A percentile compares a stretch with the other conserved stretches of the same genome.
Evolutionary conservation across 2,797 vertebrate genomes (phyloP).

Genomic region (Discoglossus pictus): DNA sequence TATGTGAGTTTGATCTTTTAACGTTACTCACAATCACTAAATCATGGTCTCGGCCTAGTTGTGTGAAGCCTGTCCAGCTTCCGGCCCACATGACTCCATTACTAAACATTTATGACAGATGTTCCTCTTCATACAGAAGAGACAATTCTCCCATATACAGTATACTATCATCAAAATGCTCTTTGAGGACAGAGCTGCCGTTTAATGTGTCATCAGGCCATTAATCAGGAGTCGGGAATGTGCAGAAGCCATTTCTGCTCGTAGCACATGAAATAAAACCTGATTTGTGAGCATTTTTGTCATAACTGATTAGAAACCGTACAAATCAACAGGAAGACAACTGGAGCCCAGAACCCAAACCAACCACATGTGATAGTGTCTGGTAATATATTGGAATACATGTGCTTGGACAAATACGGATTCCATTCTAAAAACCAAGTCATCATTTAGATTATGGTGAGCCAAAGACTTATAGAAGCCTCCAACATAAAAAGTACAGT

Average conservation of each 20-base stretch:
- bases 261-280: not conserved
- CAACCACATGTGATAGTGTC: no score
- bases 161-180: not conserved
- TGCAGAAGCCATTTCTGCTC: not conserved
- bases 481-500: no score
- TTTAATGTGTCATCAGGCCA: not conserved
- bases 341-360: not conserved
- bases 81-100: no score
- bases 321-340: not conserved
- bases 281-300: not conserved
- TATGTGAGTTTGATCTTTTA: no score
- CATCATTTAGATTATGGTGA: no score
- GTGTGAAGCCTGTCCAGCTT: no score
- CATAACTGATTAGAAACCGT: not conserved
- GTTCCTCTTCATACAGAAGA: not conserved
- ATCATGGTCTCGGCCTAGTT: no score
- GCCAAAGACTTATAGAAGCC: no score
- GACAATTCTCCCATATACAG: not conserved
- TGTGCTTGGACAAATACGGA: no score
- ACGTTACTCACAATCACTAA: no score
- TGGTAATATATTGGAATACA: no score
- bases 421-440: no score
- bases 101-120: not conserved
- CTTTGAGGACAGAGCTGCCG: not conserved
- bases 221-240: not conserved